These are phyloP conservation scores for Lysiphlebus fabarum DNA, from an alignment of 1,140 invertebrate genomes.

Conservation along the genomic window DNA sequence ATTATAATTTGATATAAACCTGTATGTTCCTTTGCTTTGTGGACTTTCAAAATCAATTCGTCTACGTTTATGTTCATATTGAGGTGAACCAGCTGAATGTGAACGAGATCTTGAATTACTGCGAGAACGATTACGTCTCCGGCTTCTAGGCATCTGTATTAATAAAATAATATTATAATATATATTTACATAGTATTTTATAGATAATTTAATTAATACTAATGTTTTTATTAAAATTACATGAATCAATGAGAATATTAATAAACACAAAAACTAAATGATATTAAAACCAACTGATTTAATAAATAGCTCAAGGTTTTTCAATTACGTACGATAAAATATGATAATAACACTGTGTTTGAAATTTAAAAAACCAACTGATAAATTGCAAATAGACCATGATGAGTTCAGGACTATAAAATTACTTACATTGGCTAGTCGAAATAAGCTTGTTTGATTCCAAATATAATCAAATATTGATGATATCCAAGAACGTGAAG, in stretches of 20 bases:
- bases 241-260: not conserved
- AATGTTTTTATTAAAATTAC: not conserved
- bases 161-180: not conserved
- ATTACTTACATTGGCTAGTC: conserved; percentile 48
- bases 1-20: conserved; percentile 38
- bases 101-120: conserved; percentile 63
- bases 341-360: no score
- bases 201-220: not conserved
- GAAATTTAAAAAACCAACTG: not conserved
- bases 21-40: conserved; percentile 56
- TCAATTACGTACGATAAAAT: no score
- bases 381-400: not conserved
- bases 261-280: not conserved
- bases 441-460: conserved; percentile 53
- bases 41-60: conserved; percentile 59
- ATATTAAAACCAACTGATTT: not conserved
- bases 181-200: not conserved
- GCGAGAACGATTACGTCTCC: conserved; percentile 70
- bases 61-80: conserved; percentile 58
- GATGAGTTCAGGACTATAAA: no score
- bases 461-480: conserved; percentile 52
- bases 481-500: conserved; percentile 53
- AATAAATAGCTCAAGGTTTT: not conserved
- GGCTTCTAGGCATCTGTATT: conserved; percentile 74
- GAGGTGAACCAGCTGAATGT: conserved; percentile 51